Evolutionary conservation across 1,140 invertebrate species (phyloP).

Genomic region (Drosophila malerkotliana): DNA sequence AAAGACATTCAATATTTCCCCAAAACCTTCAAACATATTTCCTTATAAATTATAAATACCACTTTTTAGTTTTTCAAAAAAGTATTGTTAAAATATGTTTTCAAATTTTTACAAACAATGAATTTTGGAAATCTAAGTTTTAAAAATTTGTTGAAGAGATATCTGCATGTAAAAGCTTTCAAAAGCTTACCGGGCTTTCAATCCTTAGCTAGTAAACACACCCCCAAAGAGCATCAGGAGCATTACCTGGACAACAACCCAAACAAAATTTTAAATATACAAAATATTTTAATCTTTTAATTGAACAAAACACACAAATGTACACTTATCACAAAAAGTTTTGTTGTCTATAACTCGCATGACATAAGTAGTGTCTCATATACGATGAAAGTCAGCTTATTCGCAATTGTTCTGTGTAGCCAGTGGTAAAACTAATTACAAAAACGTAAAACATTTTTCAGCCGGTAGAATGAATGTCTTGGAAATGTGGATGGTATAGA

Average conservation of each 20-base stretch:
- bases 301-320: slow-evolving; percentile 59
- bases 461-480: slow-evolving; percentile 36
- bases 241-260: not conserved
- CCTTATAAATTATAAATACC: not conserved
- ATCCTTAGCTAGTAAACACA: slow-evolving; percentile 9
- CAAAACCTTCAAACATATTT: not conserved
- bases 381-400: slow-evolving; percentile 49
- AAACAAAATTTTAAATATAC: slow-evolving; percentile 3
- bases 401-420: slow-evolving; percentile 69
- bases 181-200: not conserved
- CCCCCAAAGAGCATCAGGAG: not conserved
- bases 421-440: slow-evolving; percentile 35
- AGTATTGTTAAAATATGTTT: too few species aligned
- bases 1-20: not conserved
- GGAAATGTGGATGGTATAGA: slow-evolving; percentile 34
- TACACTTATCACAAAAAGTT: slow-evolving; percentile 62
- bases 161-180: slow-evolving; percentile 1
- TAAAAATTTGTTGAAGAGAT: not conserved
- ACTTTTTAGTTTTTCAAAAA: not conserved
- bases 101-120: too few species aligned
- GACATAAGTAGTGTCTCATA: slow-evolving; percentile 15
- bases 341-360: slow-evolving; percentile 40
- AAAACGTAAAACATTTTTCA: slow-evolving; percentile 17
- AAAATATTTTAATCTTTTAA: slow-evolving; percentile 49
- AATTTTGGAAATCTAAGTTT: not conserved